A percentile compares a stretch with the other conserved stretches of the same genome.
phyloP scores from a whole-genome alignment of 2,888 invertebrate genomes.

The Chironomus tentans region DNA sequence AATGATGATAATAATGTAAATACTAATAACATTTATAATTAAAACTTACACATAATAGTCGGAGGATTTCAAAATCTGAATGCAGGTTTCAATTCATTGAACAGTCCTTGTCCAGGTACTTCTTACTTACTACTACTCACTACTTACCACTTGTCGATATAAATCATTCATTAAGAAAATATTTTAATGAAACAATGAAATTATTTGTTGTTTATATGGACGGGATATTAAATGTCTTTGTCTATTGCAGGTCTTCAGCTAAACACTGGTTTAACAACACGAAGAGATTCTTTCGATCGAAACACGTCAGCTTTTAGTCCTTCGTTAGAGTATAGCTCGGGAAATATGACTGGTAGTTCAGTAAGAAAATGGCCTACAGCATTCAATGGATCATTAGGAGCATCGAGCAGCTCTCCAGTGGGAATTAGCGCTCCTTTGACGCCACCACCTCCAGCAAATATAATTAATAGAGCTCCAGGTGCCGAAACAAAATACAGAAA shows the following conservation, averaged over 20 bases:
- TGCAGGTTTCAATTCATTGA: slow-evolving; percentile 15
- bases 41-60: neutral
- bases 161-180: neutral
- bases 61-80: slow-evolving; percentile 18
- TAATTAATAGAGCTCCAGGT: slow-evolving; percentile 72
- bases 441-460: slow-evolving; percentile 59
- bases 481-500: slow-evolving; percentile 79
- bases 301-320: slow-evolving; percentile 69
- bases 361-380: slow-evolving; percentile 47
- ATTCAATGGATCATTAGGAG: slow-evolving; percentile 36
- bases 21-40: neutral
- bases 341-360: slow-evolving; percentile 41
- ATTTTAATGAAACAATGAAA: no score
- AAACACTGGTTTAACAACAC: slow-evolving; percentile 56
- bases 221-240: no score
- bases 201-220: no score
- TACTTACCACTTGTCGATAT: no score
- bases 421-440: slow-evolving; percentile 47
- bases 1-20: neutral
- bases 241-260: slow-evolving; percentile 49
- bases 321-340: slow-evolving; percentile 56
- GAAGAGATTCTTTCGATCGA: slow-evolving; percentile 70
- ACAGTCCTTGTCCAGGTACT: slow-evolving; percentile 23
- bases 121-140: no score
- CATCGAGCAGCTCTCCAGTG: slow-evolving; percentile 46